These are phyloP conservation scores for Eucidaris tribuloides DNA, from an alignment of 35 echinoderm and acorn worm genomes.

Conservation along the genomic window DNA sequence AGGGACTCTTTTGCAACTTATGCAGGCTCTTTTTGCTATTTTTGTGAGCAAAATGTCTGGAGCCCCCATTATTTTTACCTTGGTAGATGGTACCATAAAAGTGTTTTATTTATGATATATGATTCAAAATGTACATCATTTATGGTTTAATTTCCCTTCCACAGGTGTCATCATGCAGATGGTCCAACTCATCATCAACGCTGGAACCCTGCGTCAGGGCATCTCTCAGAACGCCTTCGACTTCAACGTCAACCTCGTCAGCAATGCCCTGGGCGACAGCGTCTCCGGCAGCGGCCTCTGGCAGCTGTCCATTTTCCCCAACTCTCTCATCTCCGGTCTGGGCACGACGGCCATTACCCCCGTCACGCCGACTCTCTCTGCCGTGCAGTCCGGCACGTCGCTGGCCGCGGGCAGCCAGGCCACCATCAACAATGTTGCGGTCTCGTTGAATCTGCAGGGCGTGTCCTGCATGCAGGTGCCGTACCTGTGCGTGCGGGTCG, in stretches of 20 bases:
- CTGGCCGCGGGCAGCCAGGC: conserved; percentile 11
- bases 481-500: conserved; percentile 61
- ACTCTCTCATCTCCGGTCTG: conserved; percentile 21
- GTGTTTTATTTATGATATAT: no score
- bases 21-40: no score
- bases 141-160: no score
- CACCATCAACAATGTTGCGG: background rate
- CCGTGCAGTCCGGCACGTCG: conserved; percentile 16
- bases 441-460: conserved; percentile 18
- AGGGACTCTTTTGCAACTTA: no score
- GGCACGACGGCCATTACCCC: background rate
- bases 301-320: conserved; percentile 69
- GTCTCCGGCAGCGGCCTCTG: conserved; percentile 63
- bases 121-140: no score
- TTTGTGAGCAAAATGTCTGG: no score
- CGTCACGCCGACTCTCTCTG: background rate
- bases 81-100: no score
- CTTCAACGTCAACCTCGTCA: conserved; percentile 41
- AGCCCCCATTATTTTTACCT: no score
- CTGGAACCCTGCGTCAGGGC: conserved; percentile 18
- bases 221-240: background rate
- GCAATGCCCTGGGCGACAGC: conserved; percentile 46
- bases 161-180: conserved; percentile 20
- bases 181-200: background rate
- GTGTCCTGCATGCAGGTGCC: conserved; percentile 46